Base-by-base conservation (phyloP, 2,797 vertebrate species). In the Pseudotriccus pelzelni region DNA sequence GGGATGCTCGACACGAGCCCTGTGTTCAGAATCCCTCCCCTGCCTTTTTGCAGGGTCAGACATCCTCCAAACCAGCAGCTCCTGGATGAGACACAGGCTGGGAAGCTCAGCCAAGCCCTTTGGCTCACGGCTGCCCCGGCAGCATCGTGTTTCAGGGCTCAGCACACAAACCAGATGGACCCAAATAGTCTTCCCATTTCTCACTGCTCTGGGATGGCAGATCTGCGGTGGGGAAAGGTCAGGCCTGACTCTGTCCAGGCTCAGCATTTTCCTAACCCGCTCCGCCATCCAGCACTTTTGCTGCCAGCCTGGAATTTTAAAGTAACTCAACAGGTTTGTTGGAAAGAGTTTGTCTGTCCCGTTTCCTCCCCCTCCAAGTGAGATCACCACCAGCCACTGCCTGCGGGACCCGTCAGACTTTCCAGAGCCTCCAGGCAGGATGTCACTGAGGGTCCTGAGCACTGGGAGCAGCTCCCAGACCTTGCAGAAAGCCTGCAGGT, bases 311-410 rank as follows among this genome's bases (percentile, higher is more conserved):
- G 95, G 96, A 96, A 95, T 96, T 95, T 96, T 94, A 93, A 96
- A 97, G 93, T 96, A 96, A 96, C 96, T 97, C 90, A 89, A 94
- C 94, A 96, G 96, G 96, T 97, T 96, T 78, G 84, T n/a, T 96
- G 95, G 96, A 96, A 96, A 93, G 89, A 87, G 69, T 91, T 86
- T 95, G 93, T 93, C 96, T 95, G 90, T 85, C 87, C 94, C 6
- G 9, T 87, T 94, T 93, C 94, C 95, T 96, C 94, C 93, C 91
- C 87, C 90, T 93, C 72, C 72, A 80, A 94, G 91, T 92, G 94
- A 97, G 95, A 91, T 96, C 95, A 97, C 89, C 84, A 34, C 27
- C 95, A 95, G 69, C 87, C 79, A 1, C 73, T 96, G 95, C 87
- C 92, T 92, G 92, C 9, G 6, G 72, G 81, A 91, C 86, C 92